phyloP scores from a whole-genome alignment of 2,113 vertebrate genomes.

The Columba janthina region DNA sequence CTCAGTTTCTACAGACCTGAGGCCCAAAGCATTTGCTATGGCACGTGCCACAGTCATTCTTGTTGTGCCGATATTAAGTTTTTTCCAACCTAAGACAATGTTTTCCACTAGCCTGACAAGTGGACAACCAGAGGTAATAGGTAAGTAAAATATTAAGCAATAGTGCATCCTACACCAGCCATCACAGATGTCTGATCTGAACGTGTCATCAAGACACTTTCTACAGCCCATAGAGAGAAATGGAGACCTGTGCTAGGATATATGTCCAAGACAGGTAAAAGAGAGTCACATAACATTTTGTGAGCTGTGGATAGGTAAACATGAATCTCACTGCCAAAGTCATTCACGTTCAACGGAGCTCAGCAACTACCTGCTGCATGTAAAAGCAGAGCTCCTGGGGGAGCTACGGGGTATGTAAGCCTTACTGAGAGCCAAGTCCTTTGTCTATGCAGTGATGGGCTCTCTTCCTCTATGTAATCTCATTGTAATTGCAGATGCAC shows the following conservation, averaged over 20 bases:
- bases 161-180: neutral
- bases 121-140: neutral
- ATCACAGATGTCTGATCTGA: neutral
- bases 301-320: neutral
- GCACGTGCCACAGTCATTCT: neutral
- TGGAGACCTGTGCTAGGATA: neutral
- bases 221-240: neutral
- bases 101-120: neutral
- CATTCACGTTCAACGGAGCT: neutral
- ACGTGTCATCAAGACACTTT: neutral
- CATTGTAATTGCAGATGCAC: slow-evolving; percentile 22
- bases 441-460: neutral
- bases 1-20: neutral
- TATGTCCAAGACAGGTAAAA: neutral
- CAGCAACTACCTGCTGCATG: neutral
- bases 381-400: neutral
- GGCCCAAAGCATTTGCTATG: neutral
- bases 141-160: slow-evolving; percentile 24
- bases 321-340: neutral
- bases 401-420: neutral
- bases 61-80: neutral
- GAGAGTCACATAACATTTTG: neutral
- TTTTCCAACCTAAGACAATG: neutral
- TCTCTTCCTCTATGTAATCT: neutral
- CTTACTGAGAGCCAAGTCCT: neutral